These are phyloP conservation scores for Hybognathus amarus DNA, from an alignment of 2,797 vertebrate species.

Conservation along the genomic window DNA sequence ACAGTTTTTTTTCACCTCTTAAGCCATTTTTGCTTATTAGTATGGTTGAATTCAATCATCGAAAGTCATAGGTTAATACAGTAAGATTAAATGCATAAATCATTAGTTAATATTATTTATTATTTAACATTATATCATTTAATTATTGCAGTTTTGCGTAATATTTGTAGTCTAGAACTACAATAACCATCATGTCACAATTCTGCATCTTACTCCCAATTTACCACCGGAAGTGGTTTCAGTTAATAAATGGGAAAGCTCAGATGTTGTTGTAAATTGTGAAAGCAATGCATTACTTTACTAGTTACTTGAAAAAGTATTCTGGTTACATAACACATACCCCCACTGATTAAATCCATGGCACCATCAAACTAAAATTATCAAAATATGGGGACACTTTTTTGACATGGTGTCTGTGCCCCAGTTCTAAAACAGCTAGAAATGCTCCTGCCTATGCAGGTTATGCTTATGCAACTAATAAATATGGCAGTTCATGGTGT, in stretches of 20 bases:
- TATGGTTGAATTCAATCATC: no score
- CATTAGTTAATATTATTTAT: no score
- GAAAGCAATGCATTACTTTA: background rate
- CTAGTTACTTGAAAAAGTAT: background rate
- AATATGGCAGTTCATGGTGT: background rate
- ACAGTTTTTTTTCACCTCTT: no score
- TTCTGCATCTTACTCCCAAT: no score
- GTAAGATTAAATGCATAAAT: no score
- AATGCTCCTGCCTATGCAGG: background rate
- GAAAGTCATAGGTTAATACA: no score
- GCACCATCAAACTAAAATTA: background rate
- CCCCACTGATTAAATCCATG: background rate
- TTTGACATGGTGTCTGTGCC: background rate
- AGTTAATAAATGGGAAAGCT: background rate
- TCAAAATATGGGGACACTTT: background rate
- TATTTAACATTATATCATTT: no score
- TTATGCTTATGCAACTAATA: background rate
- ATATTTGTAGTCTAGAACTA: no score
- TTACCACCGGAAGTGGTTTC: no score
- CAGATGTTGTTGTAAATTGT: background rate
- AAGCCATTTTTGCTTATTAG: no score
- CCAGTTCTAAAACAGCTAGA: background rate
- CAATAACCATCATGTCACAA: no score
- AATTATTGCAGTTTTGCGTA: no score
- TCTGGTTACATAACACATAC: background rate